Base-by-base conservation (phyloP, 2,888 invertebrate genomes). In the Nomada ruficornis region DNA sequence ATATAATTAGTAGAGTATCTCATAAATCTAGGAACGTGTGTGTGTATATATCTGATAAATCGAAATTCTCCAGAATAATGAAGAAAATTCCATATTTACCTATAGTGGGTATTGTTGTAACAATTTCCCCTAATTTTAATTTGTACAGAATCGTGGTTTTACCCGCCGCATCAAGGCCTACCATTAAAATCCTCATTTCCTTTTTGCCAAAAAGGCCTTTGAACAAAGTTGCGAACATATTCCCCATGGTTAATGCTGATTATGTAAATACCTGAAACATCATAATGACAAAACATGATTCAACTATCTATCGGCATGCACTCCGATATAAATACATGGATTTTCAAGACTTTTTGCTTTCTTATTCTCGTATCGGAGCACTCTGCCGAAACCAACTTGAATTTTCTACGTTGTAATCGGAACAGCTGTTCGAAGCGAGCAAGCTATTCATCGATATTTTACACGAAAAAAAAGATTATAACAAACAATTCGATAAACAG, bases 151-250 rank as follows among this genome's bases (percentile, higher is more conserved):
- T 99, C 95, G 99, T 99, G 94, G 99, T 99, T 97, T 99, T 99
- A 96, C 99, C 99, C 95, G 99, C 99, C 94, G 99, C 99, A 96
- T 99, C 99, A 94, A 99, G 96, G 94, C 98, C 98, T 92, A 99
- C 98, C 99, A 99, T 99, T 95, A 99, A 96, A 96, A 99, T 99
- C 96, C 99, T 97, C 99, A 99, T 99, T 96, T 99, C 99, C 94
- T 99, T 99, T 96, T 99, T 99, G 96, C 99, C 99, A 95, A 99
- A 99, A 91, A 99, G 98, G 96, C 99, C 98, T 96, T 98, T 98
- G 96, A 99, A 99, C 95, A 99, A 96, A 95, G 97, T 98, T 94
- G 98, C 97, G 95, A 99, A 98, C 95, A 98, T 96, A 96, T 98
- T 98, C 95, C 99, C 99, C 99, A 99, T 99, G 95, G 95, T 96